phyloP scores from a whole-genome alignment of 1,140 invertebrate genomes.

The Steinernema khuongi region DNA sequence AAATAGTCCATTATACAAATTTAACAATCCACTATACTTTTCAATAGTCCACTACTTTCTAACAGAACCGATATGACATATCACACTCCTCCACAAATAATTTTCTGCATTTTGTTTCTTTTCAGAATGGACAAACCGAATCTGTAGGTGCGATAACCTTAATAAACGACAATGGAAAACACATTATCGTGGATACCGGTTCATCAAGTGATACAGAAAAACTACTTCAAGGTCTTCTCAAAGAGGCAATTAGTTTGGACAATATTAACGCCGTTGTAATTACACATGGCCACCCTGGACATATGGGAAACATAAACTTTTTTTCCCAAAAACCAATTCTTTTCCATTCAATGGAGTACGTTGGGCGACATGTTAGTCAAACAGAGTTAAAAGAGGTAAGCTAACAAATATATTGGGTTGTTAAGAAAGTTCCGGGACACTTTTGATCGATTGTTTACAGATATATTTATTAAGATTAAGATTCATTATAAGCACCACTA shows the following conservation, averaged over 20 bases:
- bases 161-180: slow-evolving; percentile 48
- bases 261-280: slow-evolving; percentile 48
- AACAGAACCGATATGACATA: too few species aligned
- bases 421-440: too few species aligned
- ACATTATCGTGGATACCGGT: slow-evolving; percentile 48
- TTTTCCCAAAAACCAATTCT: slow-evolving; percentile 52
- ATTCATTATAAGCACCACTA: too few species aligned
- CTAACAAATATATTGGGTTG: too few species aligned
- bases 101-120: background rate
- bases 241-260: slow-evolving; percentile 43
- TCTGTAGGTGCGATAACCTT: slow-evolving; percentile 46
- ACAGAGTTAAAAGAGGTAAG: slow-evolving; percentile 46
- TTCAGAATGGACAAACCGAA: slow-evolving; percentile 46
- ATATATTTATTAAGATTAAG: too few species aligned
- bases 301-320: slow-evolving; percentile 54
- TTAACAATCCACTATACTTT: too few species aligned
- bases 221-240: slow-evolving; percentile 46
- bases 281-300: slow-evolving; percentile 49
- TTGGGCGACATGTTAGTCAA: slow-evolving; percentile 47
- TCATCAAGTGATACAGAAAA: slow-evolving; percentile 44
- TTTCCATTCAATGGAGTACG: slow-evolving; percentile 49
- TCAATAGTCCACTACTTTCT: too few species aligned
- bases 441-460: too few species aligned
- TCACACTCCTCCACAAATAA: background rate
- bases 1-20: too few species aligned